Conservation (phyloP, 2,113 vertebrate species). For the Rhizomys pruinosus region DNA sequence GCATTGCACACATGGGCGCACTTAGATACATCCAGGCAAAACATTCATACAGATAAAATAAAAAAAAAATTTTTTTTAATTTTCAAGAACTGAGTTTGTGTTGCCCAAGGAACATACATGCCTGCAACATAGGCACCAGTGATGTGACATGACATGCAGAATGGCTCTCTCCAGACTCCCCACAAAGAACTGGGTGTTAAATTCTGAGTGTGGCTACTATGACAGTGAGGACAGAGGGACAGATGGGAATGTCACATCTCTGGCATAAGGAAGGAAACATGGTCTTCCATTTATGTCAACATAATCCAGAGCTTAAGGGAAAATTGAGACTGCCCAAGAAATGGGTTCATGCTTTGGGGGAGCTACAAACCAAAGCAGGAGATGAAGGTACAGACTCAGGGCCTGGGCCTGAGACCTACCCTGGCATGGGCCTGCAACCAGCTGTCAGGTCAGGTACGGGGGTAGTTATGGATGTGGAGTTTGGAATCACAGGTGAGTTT, state of each 20-base stretch:
- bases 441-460: neutral
- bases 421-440: too few species aligned
- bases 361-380: neutral
- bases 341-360: fast-evolving
- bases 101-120: neutral
- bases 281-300: neutral
- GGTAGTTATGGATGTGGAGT: neutral
- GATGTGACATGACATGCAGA: too few species aligned
- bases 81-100: neutral
- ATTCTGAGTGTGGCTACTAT: fast-evolving
- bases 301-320: neutral
- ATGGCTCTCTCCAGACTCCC: neutral
- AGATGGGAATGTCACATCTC: neutral
- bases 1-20: too few species aligned
- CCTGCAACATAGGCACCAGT: too few species aligned
- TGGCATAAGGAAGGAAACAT: neutral
- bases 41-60: too few species aligned
- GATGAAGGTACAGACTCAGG: too few species aligned
- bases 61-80: too few species aligned
- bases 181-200: neutral
- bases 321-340: neutral
- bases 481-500: neutral
- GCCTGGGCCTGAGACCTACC: neutral
- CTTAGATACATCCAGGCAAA: too few species aligned
- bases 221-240: neutral